A percentile compares a stretch with the other conserved stretches of the same genome.
phyloP scores from a whole-genome alignment of 1,140 invertebrate genomes.

The Trichogramma pretiosum region DNA sequence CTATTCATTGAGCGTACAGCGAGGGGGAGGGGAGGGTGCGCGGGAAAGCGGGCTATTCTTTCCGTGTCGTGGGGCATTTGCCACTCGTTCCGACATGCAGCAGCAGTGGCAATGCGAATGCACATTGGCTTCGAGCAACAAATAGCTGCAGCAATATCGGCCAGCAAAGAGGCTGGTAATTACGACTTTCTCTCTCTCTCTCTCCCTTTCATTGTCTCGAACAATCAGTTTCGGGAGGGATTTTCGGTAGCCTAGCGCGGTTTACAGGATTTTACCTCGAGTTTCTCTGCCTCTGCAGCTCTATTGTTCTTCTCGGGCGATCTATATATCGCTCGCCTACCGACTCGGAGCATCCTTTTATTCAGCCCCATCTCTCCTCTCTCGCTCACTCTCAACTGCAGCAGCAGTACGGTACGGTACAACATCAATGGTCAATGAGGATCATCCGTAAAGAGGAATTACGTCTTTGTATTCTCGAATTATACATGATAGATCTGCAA shows the following conservation, averaged over 20 bases:
- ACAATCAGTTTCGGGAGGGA: not conserved
- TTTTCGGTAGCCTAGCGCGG: not conserved
- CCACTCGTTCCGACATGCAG: no score
- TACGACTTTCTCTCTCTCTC: no score
- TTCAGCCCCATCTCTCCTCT: no score
- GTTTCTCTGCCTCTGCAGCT: not conserved
- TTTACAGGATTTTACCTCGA: conserved; percentile 3
- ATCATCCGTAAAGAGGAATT: no score
- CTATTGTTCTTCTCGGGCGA: not conserved
- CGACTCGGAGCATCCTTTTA: conserved; percentile 1
- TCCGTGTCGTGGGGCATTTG: no score
- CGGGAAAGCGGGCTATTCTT: no score
- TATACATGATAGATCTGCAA: not conserved
- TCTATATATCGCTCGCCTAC: not conserved
- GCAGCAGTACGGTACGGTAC: no score
- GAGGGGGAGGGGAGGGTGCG: no score
- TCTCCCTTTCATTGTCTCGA: not conserved
- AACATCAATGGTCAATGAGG: no score
- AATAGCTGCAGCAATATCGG: not conserved
- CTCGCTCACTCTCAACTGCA: no score
- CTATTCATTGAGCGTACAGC: no score
- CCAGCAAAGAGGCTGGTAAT: not conserved
- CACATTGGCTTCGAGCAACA: not conserved
- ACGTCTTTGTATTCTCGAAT: not conserved
- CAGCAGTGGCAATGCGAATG: no score